Evolutionary conservation across 2,888 invertebrate genomes (phyloP).

Genomic region (Ophion obscuratus): DNA sequence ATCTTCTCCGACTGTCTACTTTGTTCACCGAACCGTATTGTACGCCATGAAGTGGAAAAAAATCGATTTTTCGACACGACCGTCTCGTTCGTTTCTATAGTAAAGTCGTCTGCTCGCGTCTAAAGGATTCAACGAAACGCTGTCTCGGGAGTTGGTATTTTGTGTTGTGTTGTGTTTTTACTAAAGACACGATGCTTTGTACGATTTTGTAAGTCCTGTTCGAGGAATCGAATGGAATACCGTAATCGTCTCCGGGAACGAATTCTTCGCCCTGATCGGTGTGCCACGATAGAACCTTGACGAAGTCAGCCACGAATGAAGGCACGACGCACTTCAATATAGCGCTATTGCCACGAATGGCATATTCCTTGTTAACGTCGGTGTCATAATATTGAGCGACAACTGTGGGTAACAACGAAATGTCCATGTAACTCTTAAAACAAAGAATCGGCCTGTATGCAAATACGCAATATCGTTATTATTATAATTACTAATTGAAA

Average conservation of each 20-base stretch:
- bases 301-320: slow-evolving; percentile 96
- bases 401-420: slow-evolving; percentile 85
- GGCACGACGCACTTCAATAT: slow-evolving; percentile 96
- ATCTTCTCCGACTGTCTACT: slow-evolving; percentile 2
- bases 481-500: neutral
- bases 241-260: slow-evolving; percentile 87
- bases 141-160: slow-evolving; percentile 19
- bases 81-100: neutral
- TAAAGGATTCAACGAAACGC: slow-evolving; percentile 41
- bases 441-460: neutral
- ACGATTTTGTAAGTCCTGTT: slow-evolving; percentile 3
- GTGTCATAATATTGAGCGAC: slow-evolving; percentile 93
- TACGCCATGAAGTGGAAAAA: neutral
- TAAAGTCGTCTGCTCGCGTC: slow-evolving; percentile 48
- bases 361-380: slow-evolving; percentile 95
- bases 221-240: slow-evolving; percentile 80
- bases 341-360: slow-evolving; percentile 94
- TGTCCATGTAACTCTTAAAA: slow-evolving; percentile 2
- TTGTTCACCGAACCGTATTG: neutral
- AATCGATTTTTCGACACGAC: neutral
- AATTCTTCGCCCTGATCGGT: slow-evolving; percentile 92
- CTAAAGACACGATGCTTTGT: neutral
- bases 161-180: slow-evolving; percentile 18
- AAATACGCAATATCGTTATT: neutral
- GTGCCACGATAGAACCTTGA: slow-evolving; percentile 94